phyloP scores from a whole-genome alignment of 2,113 vertebrate species.

The Oenanthe melanoleuca region DNA sequence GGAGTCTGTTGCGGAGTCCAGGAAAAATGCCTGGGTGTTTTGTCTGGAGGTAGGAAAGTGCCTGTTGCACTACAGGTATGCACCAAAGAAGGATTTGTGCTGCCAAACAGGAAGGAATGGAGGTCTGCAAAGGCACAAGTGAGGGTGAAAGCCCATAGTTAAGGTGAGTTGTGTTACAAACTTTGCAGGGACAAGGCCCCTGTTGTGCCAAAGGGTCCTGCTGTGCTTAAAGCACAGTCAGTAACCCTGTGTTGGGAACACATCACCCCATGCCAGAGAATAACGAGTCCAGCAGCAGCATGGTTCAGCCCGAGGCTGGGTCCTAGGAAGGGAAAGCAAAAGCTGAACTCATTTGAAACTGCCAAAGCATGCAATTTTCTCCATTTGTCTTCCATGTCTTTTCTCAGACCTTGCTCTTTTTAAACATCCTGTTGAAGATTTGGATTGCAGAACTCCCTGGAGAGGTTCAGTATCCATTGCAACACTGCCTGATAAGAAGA shows the following conservation, averaged over 20 bases:
- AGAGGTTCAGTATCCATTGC: neutral
- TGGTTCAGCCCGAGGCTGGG: accelerated
- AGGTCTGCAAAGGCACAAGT: neutral
- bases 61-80: neutral
- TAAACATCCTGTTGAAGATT: neutral
- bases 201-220: neutral
- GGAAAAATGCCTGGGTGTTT: neutral
- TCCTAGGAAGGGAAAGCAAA: neutral
- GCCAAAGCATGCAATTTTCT: neutral
- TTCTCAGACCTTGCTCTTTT: neutral
- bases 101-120: neutral
- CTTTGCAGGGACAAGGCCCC: neutral
- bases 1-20: accelerated
- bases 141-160: neutral
- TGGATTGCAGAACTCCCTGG: neutral
- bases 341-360: neutral
- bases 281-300: neutral
- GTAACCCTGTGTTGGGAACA: accelerated
- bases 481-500: neutral
- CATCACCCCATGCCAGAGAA: accelerated
- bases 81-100: neutral
- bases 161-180: neutral
- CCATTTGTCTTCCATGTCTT: neutral
- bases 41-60: neutral
- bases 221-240: neutral